A percentile compares a stretch with the other conserved stretches of the same genome.
Conservation (phyloP, 2,113 vertebrate genomes). For the Theropithecus gelada region DNA sequence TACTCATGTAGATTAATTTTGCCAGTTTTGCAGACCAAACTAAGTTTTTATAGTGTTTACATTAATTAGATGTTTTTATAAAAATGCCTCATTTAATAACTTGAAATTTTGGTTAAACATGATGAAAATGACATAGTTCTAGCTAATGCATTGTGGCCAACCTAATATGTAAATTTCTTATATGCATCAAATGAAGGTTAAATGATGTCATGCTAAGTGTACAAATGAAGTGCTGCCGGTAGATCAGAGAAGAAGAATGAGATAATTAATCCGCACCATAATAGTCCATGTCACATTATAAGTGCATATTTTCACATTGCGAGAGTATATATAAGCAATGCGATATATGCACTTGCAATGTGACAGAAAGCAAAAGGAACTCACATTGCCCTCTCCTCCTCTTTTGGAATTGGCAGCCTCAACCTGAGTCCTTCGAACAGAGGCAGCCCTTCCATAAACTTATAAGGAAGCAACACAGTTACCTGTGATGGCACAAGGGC, state of each 20-base stretch:
- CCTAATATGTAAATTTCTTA: background rate
- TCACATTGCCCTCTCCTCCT: background rate
- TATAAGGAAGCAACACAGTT: background rate
- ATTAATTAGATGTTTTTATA: slow-evolving; percentile 12
- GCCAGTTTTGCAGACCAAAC: background rate
- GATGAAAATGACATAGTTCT: background rate
- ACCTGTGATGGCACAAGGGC: background rate
- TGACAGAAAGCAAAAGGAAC: background rate
- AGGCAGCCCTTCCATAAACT: background rate
- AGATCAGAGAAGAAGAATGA: background rate
- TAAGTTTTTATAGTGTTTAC: background rate
- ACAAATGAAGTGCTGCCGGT: background rate
- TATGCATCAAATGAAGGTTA: background rate
- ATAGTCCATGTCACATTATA: background rate
- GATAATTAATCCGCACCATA: background rate
- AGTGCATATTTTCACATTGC: background rate
- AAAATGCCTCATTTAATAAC: background rate
- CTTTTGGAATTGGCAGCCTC: background rate
- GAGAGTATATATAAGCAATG: too few species aligned
- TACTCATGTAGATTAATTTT: background rate
- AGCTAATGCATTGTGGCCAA: background rate
- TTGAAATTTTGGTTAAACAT: background rate
- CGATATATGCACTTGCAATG: too few species aligned
- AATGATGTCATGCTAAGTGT: background rate
- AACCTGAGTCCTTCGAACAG: background rate